A percentile compares a stretch with the other conserved stretches of the same genome.
Conservation (phyloP, 2,888 invertebrate species). For the Blera fallax region DNA sequence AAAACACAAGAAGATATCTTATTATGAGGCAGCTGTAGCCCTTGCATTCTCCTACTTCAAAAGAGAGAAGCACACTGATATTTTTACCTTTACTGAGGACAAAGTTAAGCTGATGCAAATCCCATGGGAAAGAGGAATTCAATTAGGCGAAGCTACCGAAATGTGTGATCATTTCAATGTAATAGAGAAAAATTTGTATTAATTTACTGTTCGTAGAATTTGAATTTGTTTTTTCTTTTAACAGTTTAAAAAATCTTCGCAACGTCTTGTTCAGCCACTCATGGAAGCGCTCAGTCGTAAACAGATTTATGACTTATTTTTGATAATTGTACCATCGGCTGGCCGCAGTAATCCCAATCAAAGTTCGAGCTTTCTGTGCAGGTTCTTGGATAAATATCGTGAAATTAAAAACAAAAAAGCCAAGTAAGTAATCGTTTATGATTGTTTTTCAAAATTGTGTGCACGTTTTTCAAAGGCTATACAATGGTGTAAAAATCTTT, state of each 20-base stretch:
- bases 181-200: not conserved
- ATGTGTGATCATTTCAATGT: conserved; percentile 59
- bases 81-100: conserved; percentile 76
- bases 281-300: conserved; percentile 73
- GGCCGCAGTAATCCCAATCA: conserved; percentile 78
- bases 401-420: conserved; percentile 76
- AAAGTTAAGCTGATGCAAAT: conserved; percentile 73
- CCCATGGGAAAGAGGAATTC: conserved; percentile 75
- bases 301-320: conserved; percentile 78
- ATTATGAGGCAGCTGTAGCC: conserved; percentile 78
- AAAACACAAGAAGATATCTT: conserved; percentile 75
- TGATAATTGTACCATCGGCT: conserved; percentile 79
- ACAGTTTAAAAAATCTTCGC: conserved; percentile 69
- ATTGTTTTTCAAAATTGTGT: not conserved
- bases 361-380: conserved; percentile 74
- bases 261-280: conserved; percentile 76
- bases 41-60: conserved; percentile 79
- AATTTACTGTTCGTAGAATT: not conserved
- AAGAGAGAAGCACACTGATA: conserved; percentile 75
- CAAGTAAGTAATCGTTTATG: conserved; percentile 75
- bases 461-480: too few species aligned
- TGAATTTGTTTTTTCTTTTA: conserved; percentile 15
- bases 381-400: conserved; percentile 77
- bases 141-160: conserved; percentile 71
- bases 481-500: too few species aligned